Evolutionary conservation across 2,888 invertebrate genomes (phyloP).

Genomic region (Platynereis dumerilii): DNA sequence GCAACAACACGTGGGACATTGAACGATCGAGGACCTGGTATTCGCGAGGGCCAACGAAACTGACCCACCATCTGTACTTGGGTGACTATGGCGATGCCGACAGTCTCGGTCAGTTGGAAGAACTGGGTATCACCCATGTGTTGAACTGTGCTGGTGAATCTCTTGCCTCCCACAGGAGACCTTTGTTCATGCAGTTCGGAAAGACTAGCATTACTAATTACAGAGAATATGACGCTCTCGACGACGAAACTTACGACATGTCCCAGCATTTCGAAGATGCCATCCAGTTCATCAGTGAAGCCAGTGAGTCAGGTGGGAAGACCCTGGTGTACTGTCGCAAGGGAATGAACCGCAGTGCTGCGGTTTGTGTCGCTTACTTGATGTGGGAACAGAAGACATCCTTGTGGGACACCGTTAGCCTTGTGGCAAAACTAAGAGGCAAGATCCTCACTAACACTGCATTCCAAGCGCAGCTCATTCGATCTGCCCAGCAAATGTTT

Average conservation of each 20-base stretch:
- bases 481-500: conserved; percentile 27
- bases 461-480: conserved; percentile 33
- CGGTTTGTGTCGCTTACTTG: conserved; percentile 36
- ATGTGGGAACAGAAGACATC: conserved; percentile 25
- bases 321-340: conserved; percentile 38
- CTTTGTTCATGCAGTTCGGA: conserved; percentile 1
- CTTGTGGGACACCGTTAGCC: conserved; percentile 27
- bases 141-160: conserved; percentile 21
- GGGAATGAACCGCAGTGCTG: conserved; percentile 37
- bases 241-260: conserved; percentile 5
- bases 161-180: not conserved
- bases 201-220: conserved; percentile 15
- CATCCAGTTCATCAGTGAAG: conserved; percentile 4
- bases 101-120: conserved; percentile 15
- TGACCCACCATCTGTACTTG: conserved; percentile 16
- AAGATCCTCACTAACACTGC: conserved; percentile 35
- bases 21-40: too few relatives aligned
- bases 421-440: conserved; percentile 28
- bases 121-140: conserved; percentile 19
- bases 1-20: too few relatives aligned
- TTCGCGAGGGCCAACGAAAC: not conserved
- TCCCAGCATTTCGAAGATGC: conserved; percentile 20
- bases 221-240: conserved; percentile 13
- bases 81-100: conserved; percentile 21
- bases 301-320: conserved; percentile 24